Base-by-base conservation (phyloP, 2,797 vertebrate genomes). In the Chaenodraco wilsoni region DNA sequence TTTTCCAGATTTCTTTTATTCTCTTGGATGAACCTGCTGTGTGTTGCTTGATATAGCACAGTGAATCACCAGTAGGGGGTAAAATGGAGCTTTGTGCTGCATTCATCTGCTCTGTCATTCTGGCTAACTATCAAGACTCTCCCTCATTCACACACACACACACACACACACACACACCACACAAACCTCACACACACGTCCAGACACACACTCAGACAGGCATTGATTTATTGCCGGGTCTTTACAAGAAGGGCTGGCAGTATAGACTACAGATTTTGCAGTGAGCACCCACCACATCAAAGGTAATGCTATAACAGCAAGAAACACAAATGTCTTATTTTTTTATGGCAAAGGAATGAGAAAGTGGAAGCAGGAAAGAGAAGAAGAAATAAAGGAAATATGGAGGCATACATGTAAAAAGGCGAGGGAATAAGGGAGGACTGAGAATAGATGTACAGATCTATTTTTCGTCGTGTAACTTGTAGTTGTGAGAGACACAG, bases 151-250 rank as follows among this genome's bases (percentile, higher is more conserved):
- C 72, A 82, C 69, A 67, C 77, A 50, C 72, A 82, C 74, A 50
- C 72, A 82, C 69, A 67, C 77, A 50, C 72, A 82, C 69, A 67
- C 77, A 48, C 61, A 65, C 43, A 51, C 78, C 49, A 60, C 74
- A 63, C 70, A 74, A 61, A 70, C 54, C 60, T 60, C 69, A 71
- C 79, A 54, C 57, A 65, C 41, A 57, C 76, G 67, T 40, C 50
- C 76, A 82, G 69, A 83, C 63, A 46, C 63, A 73, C 51, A 71
- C 54, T 66, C 71, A 63, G 77, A 61, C 58, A 72, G 84, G 76
- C 83, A 80, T 60, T 86, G 82, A 90, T 84, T 90, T 87, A 87
- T 82, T 74, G 74, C 78, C 9, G 49, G 51, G 62, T 87, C 73
- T 81, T 78, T 88, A 55, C 60, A 69, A 70, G 73, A 73, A 48